Evolutionary conservation across 2,888 invertebrate genomes (phyloP).

Genomic region (Elegia similella): DNA sequence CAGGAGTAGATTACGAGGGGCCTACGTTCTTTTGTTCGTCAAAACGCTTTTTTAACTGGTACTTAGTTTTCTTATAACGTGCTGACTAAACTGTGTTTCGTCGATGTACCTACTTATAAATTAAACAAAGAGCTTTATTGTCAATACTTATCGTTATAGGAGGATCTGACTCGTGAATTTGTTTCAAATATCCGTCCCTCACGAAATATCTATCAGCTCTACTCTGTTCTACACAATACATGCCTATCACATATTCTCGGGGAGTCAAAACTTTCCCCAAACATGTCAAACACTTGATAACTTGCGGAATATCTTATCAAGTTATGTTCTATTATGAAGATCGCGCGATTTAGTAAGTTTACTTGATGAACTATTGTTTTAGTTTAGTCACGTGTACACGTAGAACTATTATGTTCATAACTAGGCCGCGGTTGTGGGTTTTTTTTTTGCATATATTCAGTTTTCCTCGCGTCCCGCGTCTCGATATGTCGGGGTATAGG

Average conservation of each 20-base stretch:
- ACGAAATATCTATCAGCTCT: background rate
- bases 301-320: conserved; percentile 16
- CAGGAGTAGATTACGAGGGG: too few relatives aligned
- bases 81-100: too few relatives aligned
- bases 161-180: background rate
- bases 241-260: conserved; percentile 3
- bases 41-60: too few relatives aligned
- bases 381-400: background rate
- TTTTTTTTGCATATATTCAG: too few relatives aligned
- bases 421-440: background rate
- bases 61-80: too few relatives aligned
- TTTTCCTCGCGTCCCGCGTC: too few relatives aligned
- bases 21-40: too few relatives aligned
- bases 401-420: background rate
- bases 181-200: background rate
- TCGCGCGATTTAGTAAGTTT: background rate
- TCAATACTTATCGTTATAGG: background rate
- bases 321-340: conserved; percentile 12
- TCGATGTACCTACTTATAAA: background rate
- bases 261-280: conserved; percentile 10
- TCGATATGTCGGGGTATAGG: too few relatives aligned
- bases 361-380: background rate
- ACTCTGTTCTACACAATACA: background rate
- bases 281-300: conserved; percentile 18
- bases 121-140: background rate